phyloP scores from a whole-genome alignment of 2,797 vertebrate genomes.

The Spizella passerina region DNA sequence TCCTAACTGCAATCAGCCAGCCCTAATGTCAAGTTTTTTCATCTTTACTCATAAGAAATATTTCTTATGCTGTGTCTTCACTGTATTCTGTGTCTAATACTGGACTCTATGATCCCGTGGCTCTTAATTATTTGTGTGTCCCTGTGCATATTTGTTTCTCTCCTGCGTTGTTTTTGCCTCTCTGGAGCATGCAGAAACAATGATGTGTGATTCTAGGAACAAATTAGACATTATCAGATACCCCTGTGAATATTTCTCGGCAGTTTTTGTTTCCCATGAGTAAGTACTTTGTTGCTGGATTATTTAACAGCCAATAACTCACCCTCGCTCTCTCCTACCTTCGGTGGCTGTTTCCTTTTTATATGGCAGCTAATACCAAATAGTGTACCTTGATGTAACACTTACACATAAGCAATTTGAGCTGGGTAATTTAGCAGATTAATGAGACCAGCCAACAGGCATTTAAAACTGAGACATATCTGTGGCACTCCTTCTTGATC shows the following conservation, averaged over 20 bases:
- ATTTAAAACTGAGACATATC: constrained; percentile 38
- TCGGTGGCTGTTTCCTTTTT: constrained; percentile 61
- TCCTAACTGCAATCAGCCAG: constrained; percentile 56
- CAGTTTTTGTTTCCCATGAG: constrained; percentile 45
- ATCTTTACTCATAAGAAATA: constrained; percentile 43
- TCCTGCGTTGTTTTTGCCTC: neutral
- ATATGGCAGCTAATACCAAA: constrained; percentile 54
- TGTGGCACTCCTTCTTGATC: constrained; percentile 25
- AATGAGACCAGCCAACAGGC: constrained; percentile 61
- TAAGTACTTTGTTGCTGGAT: constrained; percentile 40
- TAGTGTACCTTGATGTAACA: constrained; percentile 40
- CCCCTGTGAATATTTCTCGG: constrained; percentile 36
- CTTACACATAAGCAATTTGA: constrained; percentile 33
- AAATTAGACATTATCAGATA: constrained; percentile 59
- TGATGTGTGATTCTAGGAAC: constrained; percentile 56
- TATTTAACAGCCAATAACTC: constrained; percentile 51
- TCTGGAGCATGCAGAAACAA: constrained; percentile 30
- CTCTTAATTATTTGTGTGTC: constrained; percentile 57
- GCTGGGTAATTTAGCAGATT: constrained; percentile 64
- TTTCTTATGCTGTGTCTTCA: constrained; percentile 24
- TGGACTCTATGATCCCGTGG: neutral
- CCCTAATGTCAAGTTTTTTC: constrained; percentile 49
- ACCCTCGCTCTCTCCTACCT: constrained; percentile 25
- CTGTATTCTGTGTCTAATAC: constrained; percentile 5
- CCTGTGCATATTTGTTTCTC: constrained; percentile 1